Percentiles rank a stretch among this genome's conserved stretches.
These are phyloP conservation scores for Jaculus jaculus DNA, from an alignment of 2,113 vertebrate genomes.

Conservation along the genomic window DNA sequence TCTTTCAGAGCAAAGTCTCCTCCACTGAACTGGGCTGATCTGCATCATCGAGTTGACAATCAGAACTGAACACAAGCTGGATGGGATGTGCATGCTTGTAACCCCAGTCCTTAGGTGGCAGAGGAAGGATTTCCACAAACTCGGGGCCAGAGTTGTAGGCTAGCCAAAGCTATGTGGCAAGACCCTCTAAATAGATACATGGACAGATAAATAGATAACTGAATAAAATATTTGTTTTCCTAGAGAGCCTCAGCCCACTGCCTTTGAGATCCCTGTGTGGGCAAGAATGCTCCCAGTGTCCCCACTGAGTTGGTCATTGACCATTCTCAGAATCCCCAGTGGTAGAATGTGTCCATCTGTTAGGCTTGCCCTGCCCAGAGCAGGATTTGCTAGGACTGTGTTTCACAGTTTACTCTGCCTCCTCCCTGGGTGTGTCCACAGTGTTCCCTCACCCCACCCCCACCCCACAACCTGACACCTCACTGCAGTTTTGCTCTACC, in stretches of 20 bases:
- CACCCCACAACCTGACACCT: conserved; percentile 21
- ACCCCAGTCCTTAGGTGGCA: neutral
- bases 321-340: neutral
- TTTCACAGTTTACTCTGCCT: neutral
- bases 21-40: neutral
- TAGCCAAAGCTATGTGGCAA: neutral
- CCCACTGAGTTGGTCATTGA: neutral
- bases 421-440: neutral
- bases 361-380: neutral
- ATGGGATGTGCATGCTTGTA: neutral
- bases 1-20: neutral
- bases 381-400: neutral
- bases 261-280: neutral
- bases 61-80: neutral
- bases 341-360: neutral
- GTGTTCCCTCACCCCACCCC: neutral
- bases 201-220: neutral
- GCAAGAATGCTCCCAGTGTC: neutral
- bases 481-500: conserved; percentile 22
- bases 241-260: neutral
- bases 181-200: neutral
- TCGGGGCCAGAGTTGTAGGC: neutral
- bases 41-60: neutral
- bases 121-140: neutral
- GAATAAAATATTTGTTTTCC: neutral